Base-by-base conservation (phyloP, 2,113 vertebrate genomes). In the Gila orcuttii region DNA sequence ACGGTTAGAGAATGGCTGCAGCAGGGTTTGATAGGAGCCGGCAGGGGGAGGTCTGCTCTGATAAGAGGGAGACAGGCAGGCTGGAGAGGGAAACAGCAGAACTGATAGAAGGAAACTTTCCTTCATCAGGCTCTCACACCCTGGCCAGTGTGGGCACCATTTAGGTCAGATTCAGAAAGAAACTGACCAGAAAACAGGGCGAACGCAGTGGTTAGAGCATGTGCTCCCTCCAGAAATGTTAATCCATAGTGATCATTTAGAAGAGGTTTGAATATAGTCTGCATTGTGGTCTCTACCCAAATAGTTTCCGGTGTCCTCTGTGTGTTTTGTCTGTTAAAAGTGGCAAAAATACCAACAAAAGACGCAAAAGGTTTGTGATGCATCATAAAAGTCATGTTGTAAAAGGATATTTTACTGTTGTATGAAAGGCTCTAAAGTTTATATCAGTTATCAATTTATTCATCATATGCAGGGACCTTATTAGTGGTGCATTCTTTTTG, bases 1-100 rank as follows among this genome's bases (percentile, higher is more conserved):
- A 86, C 78, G 79, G 64, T 78, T 50, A 83, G 82, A 86, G 82
- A 62, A 52, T 28, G 36, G 57, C 52, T 75, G 5, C 4, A 76
- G 73, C n/a, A 45, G 45, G 17, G 80, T 69, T 28, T 83, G 82
- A 83, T 84, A 71, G 84, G 81, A 75, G 78, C 47, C 64, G 68
- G 66, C 79, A 71, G 83, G 80, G 66, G 87, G 90, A 86, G 86
- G 79, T 55, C 78, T 64, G 6, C 1, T 6, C 64, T 92, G 91
- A 94, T 92, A 95, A 94, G 89, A 52, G 78, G 75, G 82, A 84
- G 87, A 84, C 85, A 88, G 83, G 75, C 89, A 86, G 87, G 74
- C 87, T 87, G 87, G 83, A 79, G 76, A 52, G 83, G 80, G 82
- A 83, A 85, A 45, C 77, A 62, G 77, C 77, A 81, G 39, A 52